phyloP scores from a whole-genome alignment of 2,888 invertebrate species.

The Liopterus haemorrhoidalis region DNA sequence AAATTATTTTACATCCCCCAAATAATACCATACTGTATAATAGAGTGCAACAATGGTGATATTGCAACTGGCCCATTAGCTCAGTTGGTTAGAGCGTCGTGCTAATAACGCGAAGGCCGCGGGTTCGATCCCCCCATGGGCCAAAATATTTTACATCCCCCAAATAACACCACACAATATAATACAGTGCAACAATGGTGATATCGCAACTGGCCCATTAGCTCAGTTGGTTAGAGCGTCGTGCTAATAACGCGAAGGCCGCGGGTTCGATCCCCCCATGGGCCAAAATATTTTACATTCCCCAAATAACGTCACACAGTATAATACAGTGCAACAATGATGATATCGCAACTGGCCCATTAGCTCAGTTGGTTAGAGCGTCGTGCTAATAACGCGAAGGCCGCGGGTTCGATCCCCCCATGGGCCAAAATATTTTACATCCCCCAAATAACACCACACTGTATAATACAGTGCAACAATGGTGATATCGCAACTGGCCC shows the following conservation, averaged over 20 bases:
- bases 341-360: too few relatives aligned
- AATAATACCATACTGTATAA: too few relatives aligned
- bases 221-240: slow-evolving; percentile 72
- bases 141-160: slow-evolving; percentile 48
- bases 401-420: slow-evolving; percentile 69
- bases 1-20: slow-evolving; percentile 42
- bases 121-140: slow-evolving; percentile 70
- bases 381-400: slow-evolving; percentile 72
- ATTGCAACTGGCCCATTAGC: slow-evolving; percentile 72
- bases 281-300: slow-evolving; percentile 51
- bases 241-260: slow-evolving; percentile 72
- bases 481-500: too few relatives aligned
- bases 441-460: too few relatives aligned
- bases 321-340: too few relatives aligned
- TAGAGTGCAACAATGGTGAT: too few relatives aligned
- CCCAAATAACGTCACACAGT: too few relatives aligned
- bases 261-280: slow-evolving; percentile 69
- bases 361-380: slow-evolving; percentile 72
- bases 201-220: too few relatives aligned
- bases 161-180: too few relatives aligned
- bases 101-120: slow-evolving; percentile 71
- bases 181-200: too few relatives aligned
- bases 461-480: too few relatives aligned
- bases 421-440: slow-evolving; percentile 53
- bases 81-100: slow-evolving; percentile 72